Evolutionary conservation across 1,140 invertebrate genomes (phyloP).

Genomic region (Phthorimaea operculella): DNA sequence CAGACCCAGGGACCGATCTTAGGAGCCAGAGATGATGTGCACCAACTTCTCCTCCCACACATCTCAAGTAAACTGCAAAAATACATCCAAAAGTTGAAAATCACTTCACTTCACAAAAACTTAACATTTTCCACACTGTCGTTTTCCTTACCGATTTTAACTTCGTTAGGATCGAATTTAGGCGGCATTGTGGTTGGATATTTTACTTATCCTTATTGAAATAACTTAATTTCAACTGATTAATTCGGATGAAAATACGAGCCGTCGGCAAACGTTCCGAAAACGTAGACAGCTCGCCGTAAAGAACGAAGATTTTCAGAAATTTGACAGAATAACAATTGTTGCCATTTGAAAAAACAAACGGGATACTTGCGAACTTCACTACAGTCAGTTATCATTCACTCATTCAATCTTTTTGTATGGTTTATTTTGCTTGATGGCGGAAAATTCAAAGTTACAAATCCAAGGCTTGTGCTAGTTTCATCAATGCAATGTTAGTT

Average conservation of each 20-base stretch:
- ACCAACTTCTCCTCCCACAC: conserved; percentile 99
- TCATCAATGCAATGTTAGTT: too few relatives aligned
- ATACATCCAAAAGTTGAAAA: conserved; percentile 39
- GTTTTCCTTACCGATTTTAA: conserved; percentile 87
- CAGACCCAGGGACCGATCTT: conserved; percentile 99
- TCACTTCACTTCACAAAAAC: conserved; percentile 11
- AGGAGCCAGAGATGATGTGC: conserved; percentile 98
- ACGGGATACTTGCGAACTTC: not conserved
- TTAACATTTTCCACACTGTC: conserved; percentile 6
- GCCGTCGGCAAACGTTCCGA: conserved; percentile 30
- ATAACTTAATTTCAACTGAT: conserved; percentile 44
- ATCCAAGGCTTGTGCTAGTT: too few relatives aligned
- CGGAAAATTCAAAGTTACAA: too few relatives aligned
- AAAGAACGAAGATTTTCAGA: conserved; percentile 19
- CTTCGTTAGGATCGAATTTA: conserved; percentile 96
- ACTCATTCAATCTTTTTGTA: too few relatives aligned
- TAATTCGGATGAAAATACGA: conserved; percentile 50
- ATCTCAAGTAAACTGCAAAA: conserved; percentile 90
- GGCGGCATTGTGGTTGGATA: conserved; percentile 75
- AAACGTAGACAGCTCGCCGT: conserved; percentile 40
- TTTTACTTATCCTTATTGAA: conserved; percentile 26
- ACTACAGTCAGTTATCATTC: too few relatives aligned
- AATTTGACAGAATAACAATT: not conserved
- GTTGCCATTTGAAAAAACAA: not conserved
- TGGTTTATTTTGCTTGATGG: too few relatives aligned